Conservation (phyloP, 2,888 invertebrate genomes). For the Bedellia somnulentella region DNA sequence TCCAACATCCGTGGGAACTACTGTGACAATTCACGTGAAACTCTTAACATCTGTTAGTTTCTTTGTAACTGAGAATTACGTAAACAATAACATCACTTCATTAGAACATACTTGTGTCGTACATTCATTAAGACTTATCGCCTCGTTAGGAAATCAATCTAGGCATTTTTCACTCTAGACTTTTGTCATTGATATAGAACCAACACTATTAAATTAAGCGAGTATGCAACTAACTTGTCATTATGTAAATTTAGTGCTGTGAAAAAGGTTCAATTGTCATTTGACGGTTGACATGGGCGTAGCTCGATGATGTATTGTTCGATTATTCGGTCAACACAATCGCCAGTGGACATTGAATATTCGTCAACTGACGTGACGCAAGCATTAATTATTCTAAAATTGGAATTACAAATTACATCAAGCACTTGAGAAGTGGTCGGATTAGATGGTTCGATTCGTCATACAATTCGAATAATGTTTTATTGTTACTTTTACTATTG, state of each 20-base stretch:
- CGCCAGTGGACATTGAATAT: conserved; percentile 12
- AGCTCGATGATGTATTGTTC: conserved; percentile 21
- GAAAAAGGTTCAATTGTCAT: conserved; percentile 16
- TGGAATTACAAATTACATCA: conserved; percentile 23
- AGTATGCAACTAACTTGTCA: too few species aligned
- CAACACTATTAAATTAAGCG: too few species aligned
- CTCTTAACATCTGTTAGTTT: too few species aligned
- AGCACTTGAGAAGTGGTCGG: conserved; percentile 36
- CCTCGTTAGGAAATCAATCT: too few species aligned
- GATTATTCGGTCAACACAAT: conserved; percentile 20
- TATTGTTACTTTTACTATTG: conserved; percentile 20
- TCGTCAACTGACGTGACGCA: conserved; percentile 28
- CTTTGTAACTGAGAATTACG: too few species aligned
- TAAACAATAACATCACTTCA: too few species aligned
- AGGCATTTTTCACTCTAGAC: too few species aligned
- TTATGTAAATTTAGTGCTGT: conserved; percentile 32
- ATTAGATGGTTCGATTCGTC: conserved; percentile 40
- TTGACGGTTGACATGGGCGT: conserved; percentile 21
- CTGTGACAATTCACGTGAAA: too few species aligned
- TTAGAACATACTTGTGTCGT: too few species aligned
- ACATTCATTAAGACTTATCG: too few species aligned
- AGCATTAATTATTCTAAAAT: conserved; percentile 33
- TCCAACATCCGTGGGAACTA: too few species aligned
- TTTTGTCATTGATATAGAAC: too few species aligned
- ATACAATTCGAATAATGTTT: conserved; percentile 29